Base-by-base conservation (phyloP, 2,888 invertebrate genomes). In the Drosophila aldrichi region DNA sequence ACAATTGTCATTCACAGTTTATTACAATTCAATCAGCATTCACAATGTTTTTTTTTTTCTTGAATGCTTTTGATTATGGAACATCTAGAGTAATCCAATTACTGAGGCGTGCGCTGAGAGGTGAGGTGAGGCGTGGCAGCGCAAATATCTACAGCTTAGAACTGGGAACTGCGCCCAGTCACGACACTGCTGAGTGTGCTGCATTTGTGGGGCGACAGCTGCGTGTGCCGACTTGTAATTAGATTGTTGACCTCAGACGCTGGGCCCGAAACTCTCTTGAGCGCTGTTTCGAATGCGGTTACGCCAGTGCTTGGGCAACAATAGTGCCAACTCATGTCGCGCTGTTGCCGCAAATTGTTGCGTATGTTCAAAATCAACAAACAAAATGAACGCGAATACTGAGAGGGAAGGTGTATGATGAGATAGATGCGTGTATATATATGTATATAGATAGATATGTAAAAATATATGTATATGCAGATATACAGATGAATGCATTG, bases 221-320 rank as follows among this genome's bases (percentile, higher is more conserved):
- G 75, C 70, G 58, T 77, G 76, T 54, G 61, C 52, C 79, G 74
- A 64, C 76, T 62, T 77, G 76, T 77, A 77, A 77, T 77, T 77
- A 75, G 77, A 75, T 68, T 77, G 79, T 70, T 77, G 79, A 79
- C 67, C 41, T 68, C 66, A 54, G 48, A 40, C 25, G 20, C 48
- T 8, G 43, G 43, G 48, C 41, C 41, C 41, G 43, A 43, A 14
- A 51, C 40, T 40, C 20, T 22, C 40, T 20, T 40, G 20, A 8
- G 43, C 32, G 71, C 49, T 43, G 54, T 46, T 10, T 25, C 64
- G 55, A 56, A 32, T 70, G 70, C 34, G 52, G 62, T 49, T 65
- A 22, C 16, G 38, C 49, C 38, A 43, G 34, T 16, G 36, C 43
- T 51, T 36, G 48, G 58, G 64, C 25, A 40, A 29, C 6, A 32